phyloP scores from a whole-genome alignment of 2,888 invertebrate genomes.

The Phytoseiulus persimilis region DNA sequence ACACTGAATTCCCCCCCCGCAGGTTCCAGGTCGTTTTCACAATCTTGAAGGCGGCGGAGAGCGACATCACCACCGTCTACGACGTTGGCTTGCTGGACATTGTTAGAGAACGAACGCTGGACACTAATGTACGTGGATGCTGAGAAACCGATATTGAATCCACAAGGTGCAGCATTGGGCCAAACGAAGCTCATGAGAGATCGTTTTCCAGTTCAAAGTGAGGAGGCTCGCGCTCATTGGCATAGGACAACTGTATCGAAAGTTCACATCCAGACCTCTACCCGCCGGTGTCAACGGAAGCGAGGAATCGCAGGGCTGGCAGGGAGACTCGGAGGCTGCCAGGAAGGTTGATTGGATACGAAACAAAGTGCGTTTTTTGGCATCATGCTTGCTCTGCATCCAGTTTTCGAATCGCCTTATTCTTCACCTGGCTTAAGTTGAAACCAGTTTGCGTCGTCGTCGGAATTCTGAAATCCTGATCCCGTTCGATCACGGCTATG shows the following conservation, averaged over 20 bases:
- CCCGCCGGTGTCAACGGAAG: slow-evolving; percentile 55
- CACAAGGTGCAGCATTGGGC: too few relatives aligned
- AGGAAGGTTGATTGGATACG: slow-evolving; percentile 91
- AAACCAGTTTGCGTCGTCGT: too few relatives aligned
- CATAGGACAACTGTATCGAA: slow-evolving; percentile 82
- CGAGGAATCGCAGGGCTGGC: neutral
- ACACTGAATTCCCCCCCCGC: too few relatives aligned
- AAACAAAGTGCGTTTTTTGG: slow-evolving; percentile 63
- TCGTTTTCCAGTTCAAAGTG: slow-evolving; percentile 79
- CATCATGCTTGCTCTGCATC: too few relatives aligned
- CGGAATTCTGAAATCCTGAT: neutral
- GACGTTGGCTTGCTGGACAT: slow-evolving; percentile 76
- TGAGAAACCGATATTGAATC: too few relatives aligned
- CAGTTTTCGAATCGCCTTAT: too few relatives aligned
- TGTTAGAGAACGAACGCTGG: slow-evolving; percentile 84
- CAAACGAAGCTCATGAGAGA: too few relatives aligned
- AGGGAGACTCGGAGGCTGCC: slow-evolving; percentile 60
- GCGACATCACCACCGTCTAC: slow-evolving; percentile 80
- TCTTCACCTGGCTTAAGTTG: too few relatives aligned
- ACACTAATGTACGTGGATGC: slow-evolving; percentile 65
- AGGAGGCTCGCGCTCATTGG: slow-evolving; percentile 91
- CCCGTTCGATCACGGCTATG: neutral
- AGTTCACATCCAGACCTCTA: slow-evolving; percentile 64
- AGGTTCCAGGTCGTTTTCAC: slow-evolving; percentile 82
- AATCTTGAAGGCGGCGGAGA: slow-evolving; percentile 82